A percentile compares a stretch with the other conserved stretches of the same genome.
phyloP scores from a whole-genome alignment of 1,140 invertebrate genomes.

The Tribolium castaneum region DNA sequence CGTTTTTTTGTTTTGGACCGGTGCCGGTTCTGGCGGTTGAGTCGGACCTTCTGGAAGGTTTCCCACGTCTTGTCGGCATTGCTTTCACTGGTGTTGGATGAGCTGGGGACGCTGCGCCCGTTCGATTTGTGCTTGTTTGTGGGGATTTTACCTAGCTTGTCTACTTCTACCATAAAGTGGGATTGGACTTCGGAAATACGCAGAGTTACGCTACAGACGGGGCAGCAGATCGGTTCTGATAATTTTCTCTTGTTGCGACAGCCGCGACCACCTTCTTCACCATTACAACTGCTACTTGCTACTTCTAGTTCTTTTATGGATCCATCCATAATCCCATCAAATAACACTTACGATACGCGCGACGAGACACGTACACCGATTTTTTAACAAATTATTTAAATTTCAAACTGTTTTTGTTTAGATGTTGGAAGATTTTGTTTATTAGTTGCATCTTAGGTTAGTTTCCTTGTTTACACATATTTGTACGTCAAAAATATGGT shows the following conservation, averaged over 20 bases:
- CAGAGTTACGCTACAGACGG: slow-evolving; percentile 82
- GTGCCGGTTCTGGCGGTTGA: slow-evolving; percentile 74
- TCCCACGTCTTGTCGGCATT: slow-evolving; percentile 78
- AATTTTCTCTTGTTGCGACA: slow-evolving; percentile 63
- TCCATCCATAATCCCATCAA: slow-evolving; percentile 32
- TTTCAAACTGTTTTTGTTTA: slow-evolving; percentile 3
- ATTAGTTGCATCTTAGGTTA: not conserved
- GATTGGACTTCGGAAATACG: slow-evolving; percentile 78
- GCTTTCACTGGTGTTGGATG: slow-evolving; percentile 67
- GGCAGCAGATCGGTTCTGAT: slow-evolving; percentile 77
- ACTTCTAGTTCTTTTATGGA: slow-evolving; percentile 27
- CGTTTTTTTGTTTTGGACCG: slow-evolving; percentile 67
- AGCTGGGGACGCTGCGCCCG: slow-evolving; percentile 64
- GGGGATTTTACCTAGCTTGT: slow-evolving; percentile 75
- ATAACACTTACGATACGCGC: not conserved
- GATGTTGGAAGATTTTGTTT: slow-evolving; percentile 31
- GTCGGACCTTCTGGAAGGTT: slow-evolving; percentile 80
- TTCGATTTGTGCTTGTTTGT: slow-evolving; percentile 53
- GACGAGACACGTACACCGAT: not conserved
- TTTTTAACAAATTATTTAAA: not conserved
- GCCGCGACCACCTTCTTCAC: slow-evolving; percentile 61
- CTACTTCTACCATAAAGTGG: slow-evolving; percentile 81
- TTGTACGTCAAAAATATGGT: not conserved
- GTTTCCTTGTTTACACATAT: not conserved
- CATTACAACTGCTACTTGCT: slow-evolving; percentile 49